Evolutionary conservation across 1,140 invertebrate genomes (phyloP).

Genomic region (Acromyrmex heyeri): DNA sequence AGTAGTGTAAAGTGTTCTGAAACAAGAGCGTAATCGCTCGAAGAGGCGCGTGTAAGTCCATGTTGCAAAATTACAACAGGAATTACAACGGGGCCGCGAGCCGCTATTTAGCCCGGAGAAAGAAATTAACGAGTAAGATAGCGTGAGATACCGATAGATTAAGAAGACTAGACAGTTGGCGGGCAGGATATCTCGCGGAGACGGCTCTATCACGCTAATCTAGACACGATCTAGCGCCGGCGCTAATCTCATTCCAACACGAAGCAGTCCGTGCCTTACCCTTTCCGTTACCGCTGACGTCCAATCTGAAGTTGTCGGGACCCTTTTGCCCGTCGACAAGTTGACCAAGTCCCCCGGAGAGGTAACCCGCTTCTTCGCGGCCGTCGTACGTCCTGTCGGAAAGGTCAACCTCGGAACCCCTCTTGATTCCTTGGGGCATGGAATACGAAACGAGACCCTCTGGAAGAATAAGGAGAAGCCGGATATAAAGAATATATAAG

Average conservation of each 20-base stretch:
- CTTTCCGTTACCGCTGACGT: constrained; percentile 90
- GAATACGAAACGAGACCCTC: constrained; percentile 93
- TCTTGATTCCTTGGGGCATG: constrained; percentile 92
- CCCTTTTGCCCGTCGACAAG: constrained; percentile 95
- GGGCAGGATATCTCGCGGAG: constrained; percentile 2
- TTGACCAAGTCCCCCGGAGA: constrained; percentile 95
- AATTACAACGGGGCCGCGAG: neutral
- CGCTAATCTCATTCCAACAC: constrained; percentile 70
- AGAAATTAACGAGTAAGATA: constrained; percentile 57
- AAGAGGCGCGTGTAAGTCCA: constrained; percentile 10
- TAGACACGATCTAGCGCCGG: constrained; percentile 67
- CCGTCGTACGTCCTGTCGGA: constrained; percentile 95
- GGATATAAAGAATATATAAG: constrained; percentile 57
- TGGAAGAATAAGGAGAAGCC: constrained; percentile 80
- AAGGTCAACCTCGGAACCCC: constrained; percentile 91
- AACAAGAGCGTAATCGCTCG: constrained; percentile 50
- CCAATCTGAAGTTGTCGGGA: constrained; percentile 93
- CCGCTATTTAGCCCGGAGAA: constrained; percentile 40
- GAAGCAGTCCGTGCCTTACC: constrained; percentile 88
- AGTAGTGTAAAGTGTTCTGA: constrained; percentile 19
- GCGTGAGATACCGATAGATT: constrained; percentile 47
- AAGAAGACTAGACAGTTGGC: constrained; percentile 36
- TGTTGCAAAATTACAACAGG: constrained; percentile 28
- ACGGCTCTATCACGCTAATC: constrained; percentile 74
- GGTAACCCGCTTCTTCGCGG: constrained; percentile 88